Evolutionary conservation across 1,140 invertebrate species (phyloP).

Genomic region (Teleogryllus occipitalis): DNA sequence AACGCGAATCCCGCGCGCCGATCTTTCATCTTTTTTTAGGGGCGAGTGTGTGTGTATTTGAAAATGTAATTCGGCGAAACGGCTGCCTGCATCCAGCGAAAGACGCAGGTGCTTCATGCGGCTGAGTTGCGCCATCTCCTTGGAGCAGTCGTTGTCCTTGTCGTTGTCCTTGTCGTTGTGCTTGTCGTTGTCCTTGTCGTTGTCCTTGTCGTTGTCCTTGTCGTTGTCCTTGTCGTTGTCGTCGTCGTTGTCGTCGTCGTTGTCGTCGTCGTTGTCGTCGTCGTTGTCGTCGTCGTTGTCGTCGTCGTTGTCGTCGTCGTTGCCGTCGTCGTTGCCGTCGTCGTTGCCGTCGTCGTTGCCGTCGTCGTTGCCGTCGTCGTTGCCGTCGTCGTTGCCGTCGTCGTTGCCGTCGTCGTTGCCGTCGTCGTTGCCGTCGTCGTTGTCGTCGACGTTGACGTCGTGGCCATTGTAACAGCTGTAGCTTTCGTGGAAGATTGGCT

Average conservation of each 20-base stretch:
- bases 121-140: not conserved
- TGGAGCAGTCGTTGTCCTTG: not conserved
- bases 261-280: not conserved
- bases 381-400: not conserved
- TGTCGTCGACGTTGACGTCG: not conserved
- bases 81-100: too few species aligned
- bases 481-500: too few species aligned
- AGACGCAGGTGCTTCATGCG: too few species aligned
- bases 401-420: not conserved
- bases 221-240: not conserved
- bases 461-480: too few species aligned
- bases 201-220: not conserved
- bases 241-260: not conserved
- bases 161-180: not conserved
- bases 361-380: not conserved
- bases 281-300: not conserved
- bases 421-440: not conserved
- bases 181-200: not conserved
- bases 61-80: too few species aligned
- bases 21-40: too few species aligned
- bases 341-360: not conserved
- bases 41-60: too few species aligned
- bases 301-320: not conserved
- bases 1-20: too few species aligned
- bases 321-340: not conserved